phyloP scores from a whole-genome alignment of 2,888 invertebrate genomes.

The Ectropis crepuscularia region DNA sequence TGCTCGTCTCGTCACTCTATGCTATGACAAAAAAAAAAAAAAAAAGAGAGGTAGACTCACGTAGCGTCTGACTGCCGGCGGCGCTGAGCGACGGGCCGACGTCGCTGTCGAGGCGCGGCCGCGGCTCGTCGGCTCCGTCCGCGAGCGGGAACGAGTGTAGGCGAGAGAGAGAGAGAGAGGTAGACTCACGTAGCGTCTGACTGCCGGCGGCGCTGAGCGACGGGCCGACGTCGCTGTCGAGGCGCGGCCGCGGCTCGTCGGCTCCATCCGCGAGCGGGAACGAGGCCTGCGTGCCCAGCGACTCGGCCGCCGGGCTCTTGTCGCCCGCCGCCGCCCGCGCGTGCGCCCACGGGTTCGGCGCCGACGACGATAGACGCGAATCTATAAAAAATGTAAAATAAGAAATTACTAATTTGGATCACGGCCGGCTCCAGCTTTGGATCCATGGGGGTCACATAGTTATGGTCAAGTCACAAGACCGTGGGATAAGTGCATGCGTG shows the following conservation, averaged over 20 bases:
- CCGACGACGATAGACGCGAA: slow-evolving; percentile 70
- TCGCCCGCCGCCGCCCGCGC: slow-evolving; percentile 47
- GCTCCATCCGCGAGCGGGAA: slow-evolving; percentile 47
- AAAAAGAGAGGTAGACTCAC: slow-evolving; percentile 51
- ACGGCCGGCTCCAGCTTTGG: too few relatives aligned
- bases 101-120: slow-evolving; percentile 77
- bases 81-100: slow-evolving; percentile 79
- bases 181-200: slow-evolving; percentile 67
- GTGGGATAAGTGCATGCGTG: too few relatives aligned
- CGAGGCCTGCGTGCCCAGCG: slow-evolving; percentile 63
- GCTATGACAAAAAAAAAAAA: too few relatives aligned
- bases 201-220: slow-evolving; percentile 80
- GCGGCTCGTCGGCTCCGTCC: slow-evolving; percentile 50
- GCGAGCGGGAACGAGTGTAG: slow-evolving; percentile 37
- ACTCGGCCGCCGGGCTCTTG: slow-evolving; percentile 64
- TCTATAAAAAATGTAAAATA: slow-evolving; percentile 44
- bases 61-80: slow-evolving; percentile 76
- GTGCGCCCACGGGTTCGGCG: slow-evolving; percentile 66
- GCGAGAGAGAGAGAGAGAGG: slow-evolving; percentile 2
- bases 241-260: slow-evolving; percentile 59
- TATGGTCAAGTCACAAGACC: too few relatives aligned
- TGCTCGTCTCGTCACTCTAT: too few relatives aligned
- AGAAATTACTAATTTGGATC: background rate
- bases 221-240: slow-evolving; percentile 81
- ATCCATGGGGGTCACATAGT: too few relatives aligned